Base-by-base conservation (phyloP, 2,888 invertebrate species). In the Zaprionus bogoriensis region DNA sequence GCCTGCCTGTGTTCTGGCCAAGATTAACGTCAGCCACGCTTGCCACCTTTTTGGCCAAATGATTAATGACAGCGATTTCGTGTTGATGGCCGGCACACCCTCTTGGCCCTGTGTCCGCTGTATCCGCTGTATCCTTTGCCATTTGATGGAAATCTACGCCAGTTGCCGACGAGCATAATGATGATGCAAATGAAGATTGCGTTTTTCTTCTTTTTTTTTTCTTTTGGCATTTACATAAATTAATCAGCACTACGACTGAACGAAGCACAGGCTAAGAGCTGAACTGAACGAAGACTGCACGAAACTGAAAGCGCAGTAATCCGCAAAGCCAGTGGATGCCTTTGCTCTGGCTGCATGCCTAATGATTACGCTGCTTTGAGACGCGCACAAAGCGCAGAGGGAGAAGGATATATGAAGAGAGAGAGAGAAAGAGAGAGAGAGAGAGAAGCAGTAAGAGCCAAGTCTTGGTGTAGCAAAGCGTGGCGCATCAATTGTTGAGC, bases 1-100 rank as follows among this genome's bases (percentile, higher is more conserved):
- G 22, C 5, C n/a, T 39, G 22, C 10, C 10, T 59, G 27, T 38
- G 51, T 27, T 20, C 20, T 48, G 46, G 72, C 32, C 44, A 74
- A 74, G 74, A 74, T 74, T 74, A 74, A 74, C 70, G 70, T 70
- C 74, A 64, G 32, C 42, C 62, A 61, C 46, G 83, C 70, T 64
- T 59, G 71, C 58, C 85, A 87, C 87, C 87, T 87, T 81, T 74
- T 80, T 61, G 63, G 64, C 71, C 75, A 74, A 81, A 78, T 87
- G 87, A 87, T 87, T 87, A 87, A 87, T 87, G 87, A 83, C 77
- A 71, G 70, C 74, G 61, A 85, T 78, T 83, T 77, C 42, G 48
- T 61, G 67, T 62, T 68, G 69, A 57, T 68, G 68, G 42, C 57
- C 61, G 1, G 20, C 22, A 19, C 38, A 17, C 3, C 30, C 7